Percentiles rank a stretch among this genome's conserved stretches.
Conservation (phyloP, 1,140 invertebrate genomes). For the Dryas iulia region DNA sequence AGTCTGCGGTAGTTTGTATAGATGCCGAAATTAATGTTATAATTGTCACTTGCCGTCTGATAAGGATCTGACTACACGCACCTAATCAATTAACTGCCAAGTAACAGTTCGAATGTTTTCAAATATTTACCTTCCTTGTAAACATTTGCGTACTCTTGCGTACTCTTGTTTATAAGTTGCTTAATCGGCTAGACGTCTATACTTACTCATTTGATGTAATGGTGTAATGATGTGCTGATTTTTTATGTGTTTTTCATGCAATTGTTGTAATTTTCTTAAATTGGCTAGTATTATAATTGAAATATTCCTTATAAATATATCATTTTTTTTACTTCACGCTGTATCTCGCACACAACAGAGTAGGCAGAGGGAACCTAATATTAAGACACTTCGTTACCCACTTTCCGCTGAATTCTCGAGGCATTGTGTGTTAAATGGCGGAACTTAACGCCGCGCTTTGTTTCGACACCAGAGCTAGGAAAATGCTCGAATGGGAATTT, state of each 20-base stretch:
- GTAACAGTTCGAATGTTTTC: slow-evolving; percentile 22
- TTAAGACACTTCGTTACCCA: too few species aligned
- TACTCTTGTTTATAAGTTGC: slow-evolving; percentile 34
- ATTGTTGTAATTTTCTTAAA: too few species aligned
- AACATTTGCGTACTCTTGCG: slow-evolving; percentile 19
- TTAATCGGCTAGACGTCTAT: background rate
- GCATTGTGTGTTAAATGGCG: too few species aligned
- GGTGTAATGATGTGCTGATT: background rate
- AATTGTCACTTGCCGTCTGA: background rate
- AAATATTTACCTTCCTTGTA: slow-evolving; percentile 30
- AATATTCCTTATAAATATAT: too few species aligned
- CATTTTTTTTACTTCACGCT: too few species aligned
- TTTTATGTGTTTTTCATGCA: background rate
- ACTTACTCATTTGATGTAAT: background rate
- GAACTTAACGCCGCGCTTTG: too few species aligned
- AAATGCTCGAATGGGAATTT: too few species aligned
- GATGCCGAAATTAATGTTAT: slow-evolving; percentile 8
- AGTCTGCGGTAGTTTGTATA: slow-evolving; percentile 27
- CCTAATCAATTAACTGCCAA: slow-evolving; percentile 34
- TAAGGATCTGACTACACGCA: slow-evolving; percentile 7
- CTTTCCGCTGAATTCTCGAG: too few species aligned
- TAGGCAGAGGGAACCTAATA: too few species aligned
- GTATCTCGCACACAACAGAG: too few species aligned
- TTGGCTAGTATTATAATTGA: too few species aligned
- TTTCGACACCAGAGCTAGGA: too few species aligned